phyloP scores from a whole-genome alignment of 2,113 vertebrate species.

The Chionis minor region DNA sequence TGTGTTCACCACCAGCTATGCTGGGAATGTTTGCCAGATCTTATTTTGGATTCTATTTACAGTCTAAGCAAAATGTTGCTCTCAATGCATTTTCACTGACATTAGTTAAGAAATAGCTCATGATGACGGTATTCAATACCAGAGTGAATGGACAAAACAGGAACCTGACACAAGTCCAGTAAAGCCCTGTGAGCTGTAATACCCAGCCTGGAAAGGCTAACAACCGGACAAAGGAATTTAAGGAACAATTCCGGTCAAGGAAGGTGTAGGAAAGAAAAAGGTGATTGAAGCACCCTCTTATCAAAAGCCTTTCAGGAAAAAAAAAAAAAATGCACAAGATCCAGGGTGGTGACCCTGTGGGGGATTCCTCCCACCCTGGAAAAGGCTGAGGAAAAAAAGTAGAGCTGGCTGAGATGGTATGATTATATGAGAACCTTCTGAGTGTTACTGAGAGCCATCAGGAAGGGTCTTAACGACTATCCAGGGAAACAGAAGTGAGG shows the following conservation, averaged over 20 bases:
- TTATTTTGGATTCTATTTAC: slow-evolving; percentile 52
- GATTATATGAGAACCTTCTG: background rate
- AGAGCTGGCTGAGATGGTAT: background rate
- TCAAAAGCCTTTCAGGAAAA: background rate
- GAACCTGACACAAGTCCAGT: background rate
- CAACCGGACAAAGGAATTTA: background rate
- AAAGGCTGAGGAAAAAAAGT: background rate
- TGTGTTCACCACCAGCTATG: background rate
- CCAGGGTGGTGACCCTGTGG: background rate
- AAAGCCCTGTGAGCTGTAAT: background rate
- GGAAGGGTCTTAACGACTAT: background rate
- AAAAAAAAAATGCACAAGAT: background rate
- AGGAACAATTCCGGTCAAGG: background rate
- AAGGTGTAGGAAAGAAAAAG: background rate
- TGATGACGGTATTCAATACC: background rate
- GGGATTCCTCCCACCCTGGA: background rate
- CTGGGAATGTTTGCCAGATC: slow-evolving; percentile 24
- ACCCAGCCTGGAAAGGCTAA: background rate
- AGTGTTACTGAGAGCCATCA: background rate
- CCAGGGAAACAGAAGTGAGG: background rate
- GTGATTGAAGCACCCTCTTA: background rate
- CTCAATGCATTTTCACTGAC: slow-evolving; percentile 22
- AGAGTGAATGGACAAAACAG: background rate
- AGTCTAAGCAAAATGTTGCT: slow-evolving; percentile 3
- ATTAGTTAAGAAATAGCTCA: slow-evolving; percentile 21